Evolutionary conservation across 2,797 vertebrate species (phyloP).

Genomic region (Leptodactylus fallax): DNA sequence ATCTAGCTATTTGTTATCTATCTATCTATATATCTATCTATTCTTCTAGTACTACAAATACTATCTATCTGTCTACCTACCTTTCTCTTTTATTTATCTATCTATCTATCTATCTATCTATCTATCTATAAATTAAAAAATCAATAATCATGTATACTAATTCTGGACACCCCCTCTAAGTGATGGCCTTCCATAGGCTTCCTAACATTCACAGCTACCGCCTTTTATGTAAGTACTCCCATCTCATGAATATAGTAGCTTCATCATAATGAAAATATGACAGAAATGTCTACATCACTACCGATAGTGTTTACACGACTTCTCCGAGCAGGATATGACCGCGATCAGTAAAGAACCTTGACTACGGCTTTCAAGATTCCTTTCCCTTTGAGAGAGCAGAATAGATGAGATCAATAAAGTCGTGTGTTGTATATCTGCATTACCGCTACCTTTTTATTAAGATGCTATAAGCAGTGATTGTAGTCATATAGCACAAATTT

Average conservation of each 20-base stretch:
- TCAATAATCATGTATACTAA: not conserved
- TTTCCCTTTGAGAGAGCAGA: slow-evolving; percentile 12
- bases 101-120: no score
- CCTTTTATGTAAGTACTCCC: not conserved
- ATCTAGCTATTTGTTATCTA: no score
- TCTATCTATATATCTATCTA: no score
- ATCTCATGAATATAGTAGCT: not conserved
- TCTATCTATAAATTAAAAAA: no score
- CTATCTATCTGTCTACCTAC: no score
- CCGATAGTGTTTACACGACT: not conserved
- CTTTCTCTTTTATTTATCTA: no score
- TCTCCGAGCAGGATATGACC: not conserved
- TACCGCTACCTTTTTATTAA: slow-evolving; percentile 68
- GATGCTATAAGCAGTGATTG: slow-evolving; percentile 70
- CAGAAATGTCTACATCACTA: not conserved
- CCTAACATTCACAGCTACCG: not conserved
- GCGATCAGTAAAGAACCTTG: not conserved
- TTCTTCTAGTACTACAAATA: no score
- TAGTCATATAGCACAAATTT: slow-evolving; percentile 70
- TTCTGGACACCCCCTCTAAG: not conserved
- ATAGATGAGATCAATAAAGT: slow-evolving; percentile 41
- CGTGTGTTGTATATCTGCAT: slow-evolving; percentile 69
- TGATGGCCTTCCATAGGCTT: not conserved
- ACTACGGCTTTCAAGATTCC: slow-evolving; percentile 1
- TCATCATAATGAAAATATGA: not conserved